phyloP scores from a whole-genome alignment of 2,888 invertebrate species.

The Plagiodera versicolora region DNA sequence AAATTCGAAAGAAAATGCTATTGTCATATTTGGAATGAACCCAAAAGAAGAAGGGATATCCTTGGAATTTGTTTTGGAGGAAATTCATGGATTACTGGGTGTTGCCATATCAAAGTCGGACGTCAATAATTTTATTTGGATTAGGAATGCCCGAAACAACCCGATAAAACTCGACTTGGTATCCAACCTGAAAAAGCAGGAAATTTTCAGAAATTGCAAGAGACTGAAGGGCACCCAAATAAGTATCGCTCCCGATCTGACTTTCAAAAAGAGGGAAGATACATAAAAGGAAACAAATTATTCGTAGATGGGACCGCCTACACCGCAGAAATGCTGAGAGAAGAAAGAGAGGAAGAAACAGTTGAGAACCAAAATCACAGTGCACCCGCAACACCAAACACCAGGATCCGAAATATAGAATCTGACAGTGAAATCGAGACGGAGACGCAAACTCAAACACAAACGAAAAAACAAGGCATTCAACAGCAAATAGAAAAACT shows the following conservation, averaged over 20 bases:
- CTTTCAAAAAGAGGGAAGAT: background rate
- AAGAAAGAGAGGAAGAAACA: no score
- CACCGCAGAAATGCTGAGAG: background rate
- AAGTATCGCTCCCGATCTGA: background rate
- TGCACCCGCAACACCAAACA: constrained; percentile 9
- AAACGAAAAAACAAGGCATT: background rate
- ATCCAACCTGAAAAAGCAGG: no score
- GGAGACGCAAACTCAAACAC: background rate
- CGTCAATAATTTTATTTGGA: background rate
- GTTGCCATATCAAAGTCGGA: background rate
- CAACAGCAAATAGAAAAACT: no score
- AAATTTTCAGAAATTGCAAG: no score
- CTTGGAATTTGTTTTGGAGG: background rate
- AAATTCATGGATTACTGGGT: constrained; percentile 1
- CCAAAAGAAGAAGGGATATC: background rate
- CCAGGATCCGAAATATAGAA: no score
- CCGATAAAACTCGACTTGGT: constrained; percentile 7
- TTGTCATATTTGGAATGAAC: constrained; percentile 2
- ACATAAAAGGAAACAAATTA: constrained; percentile 14
- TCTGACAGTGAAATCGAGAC: no score
- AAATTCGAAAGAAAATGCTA: background rate
- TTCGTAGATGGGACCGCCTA: background rate
- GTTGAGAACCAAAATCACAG: background rate
- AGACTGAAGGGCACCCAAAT: no score
- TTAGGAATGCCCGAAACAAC: no score